A percentile compares a stretch with the other conserved stretches of the same genome.
These are phyloP conservation scores for Aphodius sticticus DNA, from an alignment of 2,888 invertebrate genomes.

Conservation along the genomic window DNA sequence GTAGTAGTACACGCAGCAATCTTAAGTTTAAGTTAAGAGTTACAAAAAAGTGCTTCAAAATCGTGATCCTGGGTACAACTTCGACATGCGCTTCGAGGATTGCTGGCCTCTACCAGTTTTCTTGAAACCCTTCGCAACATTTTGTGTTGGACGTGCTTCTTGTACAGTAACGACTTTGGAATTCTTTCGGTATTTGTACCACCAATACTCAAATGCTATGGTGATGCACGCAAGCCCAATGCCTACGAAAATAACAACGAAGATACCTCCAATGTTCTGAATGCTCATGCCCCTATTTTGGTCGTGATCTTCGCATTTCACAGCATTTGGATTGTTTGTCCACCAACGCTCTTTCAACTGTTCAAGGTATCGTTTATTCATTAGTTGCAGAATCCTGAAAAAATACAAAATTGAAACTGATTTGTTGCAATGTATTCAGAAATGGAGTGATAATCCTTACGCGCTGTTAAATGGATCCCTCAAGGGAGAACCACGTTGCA, in stretches of 20 bases:
- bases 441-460: slow-evolving; percentile 66
- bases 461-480: slow-evolving; percentile 95
- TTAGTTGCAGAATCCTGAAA: slow-evolving; percentile 84
- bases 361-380: slow-evolving; percentile 93
- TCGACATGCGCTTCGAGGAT: slow-evolving; percentile 28
- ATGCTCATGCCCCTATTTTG: slow-evolving; percentile 98
- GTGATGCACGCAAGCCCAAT: slow-evolving; percentile 92
- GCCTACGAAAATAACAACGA: slow-evolving; percentile 96
- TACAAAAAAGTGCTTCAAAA: slow-evolving; percentile 54
- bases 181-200: slow-evolving; percentile 81
- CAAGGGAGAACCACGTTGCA: slow-evolving; percentile 93
- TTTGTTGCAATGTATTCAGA: slow-evolving; percentile 9
- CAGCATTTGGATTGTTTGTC: slow-evolving; percentile 83
- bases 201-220: slow-evolving; percentile 93
- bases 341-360: slow-evolving; percentile 97
- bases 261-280: slow-evolving; percentile 97
- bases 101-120: neutral
- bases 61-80: slow-evolving; percentile 46
- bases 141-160: slow-evolving; percentile 61
- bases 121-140: neutral
- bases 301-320: slow-evolving; percentile 84
- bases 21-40: neutral
- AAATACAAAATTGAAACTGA: no score
- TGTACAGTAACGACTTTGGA: slow-evolving; percentile 67
- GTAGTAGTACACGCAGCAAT: neutral